Base-by-base conservation (phyloP, 2,888 invertebrate species). In the Sepiola atlantica region DNA sequence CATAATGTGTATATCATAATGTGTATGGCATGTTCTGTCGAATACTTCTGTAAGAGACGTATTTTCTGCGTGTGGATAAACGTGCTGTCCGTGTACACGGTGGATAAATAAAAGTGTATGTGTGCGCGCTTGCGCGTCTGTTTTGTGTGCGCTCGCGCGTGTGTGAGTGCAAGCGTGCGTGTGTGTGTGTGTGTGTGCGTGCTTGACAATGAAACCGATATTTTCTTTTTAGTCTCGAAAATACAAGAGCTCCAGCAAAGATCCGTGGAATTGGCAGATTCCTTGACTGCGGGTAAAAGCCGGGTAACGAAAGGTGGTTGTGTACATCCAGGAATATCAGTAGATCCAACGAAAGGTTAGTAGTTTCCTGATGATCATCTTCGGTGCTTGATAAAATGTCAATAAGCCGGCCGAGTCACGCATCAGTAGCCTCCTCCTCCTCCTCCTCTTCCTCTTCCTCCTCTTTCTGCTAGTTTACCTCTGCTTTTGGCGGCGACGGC, bases 251-350 rank as follows among this genome's bases (percentile, higher is more conserved):
- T 12, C n/a, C 77, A 77, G n/a, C 45, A 77, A 77, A 12, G 12
- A 77, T 77, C n/a, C n/a, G 16, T n/a, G n/a, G n/a, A 77, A 77
- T 32, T n/a, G 77, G n/a, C 77, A 77, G 77, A 77, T 77, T 32
- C 77, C 77, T 77, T n/a, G 77, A 77, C 10, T 77, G 32, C n/a
- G n/a, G n/a, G n/a, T 77, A 77, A 77, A n/a, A 77, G 77, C 77
- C 77, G 32, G 77, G 77, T 77, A 32, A n/a, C 77, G 18, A 77
- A 77, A n/a, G 77, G 77, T 77, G n/a, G 32, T 77, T n/a, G 77
- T 77, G n/a, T 77, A 77, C 77, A 77, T 77, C 77, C 77, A 77
- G 77, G n/a, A 77, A 77, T 77, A 77, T 77, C 77, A 77, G 77
- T 77, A 77, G n/a, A 77, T 77, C 77, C 77, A 77, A 77, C n/a